phyloP scores from a whole-genome alignment of 1,140 invertebrate genomes.

The Bacillus rossius region DNA sequence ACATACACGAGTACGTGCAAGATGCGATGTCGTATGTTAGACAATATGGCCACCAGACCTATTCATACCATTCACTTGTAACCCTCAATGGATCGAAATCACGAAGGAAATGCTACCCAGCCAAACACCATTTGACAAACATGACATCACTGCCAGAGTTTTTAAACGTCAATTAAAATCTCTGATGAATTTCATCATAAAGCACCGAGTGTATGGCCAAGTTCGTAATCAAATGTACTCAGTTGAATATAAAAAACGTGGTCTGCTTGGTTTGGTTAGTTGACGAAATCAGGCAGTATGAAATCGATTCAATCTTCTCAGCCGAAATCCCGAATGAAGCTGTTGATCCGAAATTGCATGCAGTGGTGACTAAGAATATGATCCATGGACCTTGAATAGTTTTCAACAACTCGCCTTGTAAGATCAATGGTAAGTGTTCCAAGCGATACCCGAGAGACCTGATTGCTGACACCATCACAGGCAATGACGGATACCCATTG shows the following conservation, averaged over 20 bases:
- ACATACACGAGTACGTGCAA: conserved; percentile 13
- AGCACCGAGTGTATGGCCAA: conserved; percentile 39
- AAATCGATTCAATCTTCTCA: conserved; percentile 23
- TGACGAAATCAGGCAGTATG: conserved; percentile 21
- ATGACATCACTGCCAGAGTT: conserved; percentile 43
- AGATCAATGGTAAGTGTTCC: conserved; percentile 34
- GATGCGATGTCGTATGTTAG: conserved; percentile 6
- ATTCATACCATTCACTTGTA: conserved; percentile 38
- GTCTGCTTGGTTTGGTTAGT: conserved; percentile 33
- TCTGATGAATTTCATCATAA: conserved; percentile 35
- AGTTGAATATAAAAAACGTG: conserved; percentile 49
- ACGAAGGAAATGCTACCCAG: conserved; percentile 26
- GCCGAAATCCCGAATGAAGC: conserved; percentile 20
- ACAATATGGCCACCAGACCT: conserved; percentile 21
- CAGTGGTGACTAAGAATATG: conserved; percentile 36
- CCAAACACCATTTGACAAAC: conserved; percentile 36
- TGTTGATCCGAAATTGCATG: conserved; percentile 23
- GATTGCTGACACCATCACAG: conserved; percentile 27
- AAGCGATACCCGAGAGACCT: conserved; percentile 39
- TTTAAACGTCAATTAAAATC: conserved; percentile 42
- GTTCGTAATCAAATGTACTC: conserved; percentile 38
- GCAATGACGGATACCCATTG: conserved; percentile 38
- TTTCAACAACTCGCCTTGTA: conserved; percentile 32
- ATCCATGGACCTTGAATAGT: conserved; percentile 34
- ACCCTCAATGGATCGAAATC: conserved; percentile 39